Evolutionary conservation across 1,140 invertebrate genomes (phyloP).

Genomic region (Anastrepha obliqua): DNA sequence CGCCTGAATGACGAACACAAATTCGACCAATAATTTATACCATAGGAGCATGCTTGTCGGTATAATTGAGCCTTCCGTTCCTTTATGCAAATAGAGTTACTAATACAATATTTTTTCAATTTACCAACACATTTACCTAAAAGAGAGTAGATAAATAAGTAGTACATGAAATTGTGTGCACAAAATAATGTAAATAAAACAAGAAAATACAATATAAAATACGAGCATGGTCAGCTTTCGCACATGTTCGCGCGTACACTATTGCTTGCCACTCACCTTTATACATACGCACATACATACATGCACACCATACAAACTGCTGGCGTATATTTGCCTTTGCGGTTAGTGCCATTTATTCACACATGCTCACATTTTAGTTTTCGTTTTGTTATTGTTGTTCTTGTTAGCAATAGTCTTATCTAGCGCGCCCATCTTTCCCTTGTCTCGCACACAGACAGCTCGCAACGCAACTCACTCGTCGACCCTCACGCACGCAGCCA

Average conservation of each 20-base stretch:
- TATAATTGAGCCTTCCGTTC: conserved; percentile 8
- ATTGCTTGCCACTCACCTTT: neutral
- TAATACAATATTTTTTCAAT: neutral
- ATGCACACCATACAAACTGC: neutral
- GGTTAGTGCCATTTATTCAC: conserved; percentile 47
- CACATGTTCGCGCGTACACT: conserved; percentile 21
- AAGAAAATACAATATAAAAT: conserved; percentile 2
- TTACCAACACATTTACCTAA: conserved; percentile 13
- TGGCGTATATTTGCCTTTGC: conserved; percentile 26
- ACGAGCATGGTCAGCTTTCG: neutral
- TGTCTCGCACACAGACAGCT: conserved; percentile 56
- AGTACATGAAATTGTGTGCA: neutral
- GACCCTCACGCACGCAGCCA: conserved; percentile 22
- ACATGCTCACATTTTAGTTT: conserved; percentile 9
- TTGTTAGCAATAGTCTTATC: conserved; percentile 63
- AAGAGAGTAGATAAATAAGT: conserved; percentile 10
- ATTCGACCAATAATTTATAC: neutral
- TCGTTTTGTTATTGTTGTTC: neutral
- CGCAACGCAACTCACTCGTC: neutral
- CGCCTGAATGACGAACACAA: conserved; percentile 21
- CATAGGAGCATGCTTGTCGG: neutral
- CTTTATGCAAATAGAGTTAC: neutral
- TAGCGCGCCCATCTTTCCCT: conserved; percentile 72
- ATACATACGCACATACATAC: neutral
- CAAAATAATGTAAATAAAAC: neutral